Base-by-base conservation (phyloP, 2,797 vertebrate species). In the Heteromormyrus szaboi region DNA sequence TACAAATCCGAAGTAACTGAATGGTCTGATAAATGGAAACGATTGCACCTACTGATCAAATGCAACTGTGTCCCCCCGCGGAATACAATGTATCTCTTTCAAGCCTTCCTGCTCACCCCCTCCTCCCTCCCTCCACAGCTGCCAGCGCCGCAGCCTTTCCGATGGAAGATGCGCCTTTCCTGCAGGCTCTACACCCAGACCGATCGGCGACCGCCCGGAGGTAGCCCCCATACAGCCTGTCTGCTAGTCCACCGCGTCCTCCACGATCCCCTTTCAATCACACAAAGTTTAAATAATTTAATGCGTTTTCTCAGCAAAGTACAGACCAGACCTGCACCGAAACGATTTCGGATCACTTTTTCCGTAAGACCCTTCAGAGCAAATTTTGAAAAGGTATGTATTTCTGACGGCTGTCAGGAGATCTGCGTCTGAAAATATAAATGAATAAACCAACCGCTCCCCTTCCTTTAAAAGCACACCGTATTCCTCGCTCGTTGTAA, bases 71-170 rank as follows among this genome's bases (percentile, higher is more conserved):
- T 87, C 14, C 65, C 33, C 89, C 88, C 86, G 54, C 87, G 62
- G 88, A 92, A 93, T 90, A 96, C 96, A 96, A 96, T 94, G 94
- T 93, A 76, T 90, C 91, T 91, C 92, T 92, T 93, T 93, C 91
- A 93, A 90, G 86, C 81, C 81, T 46, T 88, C 56, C 88, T 72
- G 56, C 9, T 12, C 65, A 12, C 79, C 19, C 79, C 41, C 65
- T 14, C 79, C 41, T 41, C 41, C 79, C 79, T 46, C 79, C 44
- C 79, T n/a, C 46, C 19, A 50, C 81, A 50, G 81, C 81, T 46
- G 46, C 41, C 81, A 48, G 81, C 81, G 81, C 46, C 22, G 41
- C 81, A 79, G 81, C 46, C 46, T 84, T 84, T 95, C 93, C 94
- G 91, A 54, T 90, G 50, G 25, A 91, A 56, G 90, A 90, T 46